A percentile compares a stretch with the other conserved stretches of the same genome.
Evolutionary conservation across 1,140 invertebrate species (phyloP).

Genomic region (Drosophila bipectinata): DNA sequence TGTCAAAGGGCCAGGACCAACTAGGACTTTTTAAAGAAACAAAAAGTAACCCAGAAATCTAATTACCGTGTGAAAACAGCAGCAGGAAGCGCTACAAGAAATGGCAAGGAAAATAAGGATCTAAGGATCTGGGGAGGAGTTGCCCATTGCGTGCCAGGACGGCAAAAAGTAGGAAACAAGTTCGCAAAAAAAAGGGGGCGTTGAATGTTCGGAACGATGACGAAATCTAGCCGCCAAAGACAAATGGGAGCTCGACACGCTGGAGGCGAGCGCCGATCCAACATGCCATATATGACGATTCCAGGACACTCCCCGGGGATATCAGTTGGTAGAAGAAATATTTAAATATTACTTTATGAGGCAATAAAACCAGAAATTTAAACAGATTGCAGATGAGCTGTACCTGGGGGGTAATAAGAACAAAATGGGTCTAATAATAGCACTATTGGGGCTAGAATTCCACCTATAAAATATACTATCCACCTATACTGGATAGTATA

Average conservation of each 20-base stretch:
- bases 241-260: slow-evolving; percentile 32
- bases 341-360: slow-evolving; percentile 25
- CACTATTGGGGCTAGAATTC: too few species aligned
- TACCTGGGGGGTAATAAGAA: slow-evolving; percentile 6
- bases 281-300: slow-evolving; percentile 57
- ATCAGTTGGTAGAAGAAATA: slow-evolving; percentile 3
- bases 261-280: slow-evolving; percentile 7
- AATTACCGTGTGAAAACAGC: slow-evolving; percentile 70
- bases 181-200: slow-evolving; percentile 48
- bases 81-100: slow-evolving; percentile 16
- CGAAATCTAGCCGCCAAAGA: slow-evolving; percentile 65
- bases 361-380: slow-evolving; percentile 10
- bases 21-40: slow-evolving; percentile 32
- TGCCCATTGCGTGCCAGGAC: slow-evolving; percentile 34
- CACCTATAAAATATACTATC: too few species aligned
- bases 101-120: slow-evolving; percentile 12
- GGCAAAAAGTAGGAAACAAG: slow-evolving; percentile 20
- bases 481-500: too few species aligned
- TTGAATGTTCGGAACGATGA: slow-evolving; percentile 62
- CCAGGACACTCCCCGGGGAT: neutral
- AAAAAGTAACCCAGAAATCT: slow-evolving; percentile 80
- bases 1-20: slow-evolving; percentile 42
- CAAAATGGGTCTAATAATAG: neutral
- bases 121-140: slow-evolving; percentile 10
- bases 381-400: neutral